Conservation (phyloP, 2,113 vertebrate genomes). For the Esox niger region DNA sequence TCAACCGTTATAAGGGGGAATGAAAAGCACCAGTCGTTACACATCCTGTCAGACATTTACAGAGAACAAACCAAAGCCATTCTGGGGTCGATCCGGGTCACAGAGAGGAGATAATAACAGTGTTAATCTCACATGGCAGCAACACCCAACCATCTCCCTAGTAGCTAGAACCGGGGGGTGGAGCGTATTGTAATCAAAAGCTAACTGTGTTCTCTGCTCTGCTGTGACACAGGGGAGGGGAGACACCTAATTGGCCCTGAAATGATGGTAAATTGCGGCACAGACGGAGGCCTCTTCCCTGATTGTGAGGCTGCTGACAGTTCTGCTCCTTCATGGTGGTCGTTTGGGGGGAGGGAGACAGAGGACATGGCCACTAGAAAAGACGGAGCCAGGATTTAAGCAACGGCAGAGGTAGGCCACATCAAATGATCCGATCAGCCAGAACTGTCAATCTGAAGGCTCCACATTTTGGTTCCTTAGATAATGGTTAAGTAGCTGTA, state of each 20-base stretch:
- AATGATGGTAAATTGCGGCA: conserved; percentile 33
- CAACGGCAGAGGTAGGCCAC: too few species aligned
- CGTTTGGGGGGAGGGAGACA: conserved; percentile 10
- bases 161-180: not conserved
- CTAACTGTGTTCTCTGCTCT: not conserved
- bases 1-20: too few species aligned
- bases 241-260: conserved; percentile 31
- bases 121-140: not conserved
- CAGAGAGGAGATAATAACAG: too few species aligned
- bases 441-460: too few species aligned
- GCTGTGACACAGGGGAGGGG: conserved; percentile 1
- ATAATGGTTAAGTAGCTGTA: too few species aligned
- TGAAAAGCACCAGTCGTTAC: too few species aligned
- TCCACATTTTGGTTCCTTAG: too few species aligned
- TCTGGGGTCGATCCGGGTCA: too few species aligned
- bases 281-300: conserved; percentile 20
- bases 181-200: conserved; percentile 17
- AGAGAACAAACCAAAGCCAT: too few species aligned
- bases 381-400: not conserved
- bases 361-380: too few species aligned
- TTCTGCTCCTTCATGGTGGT: conserved; percentile 7
- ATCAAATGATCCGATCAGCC: too few species aligned
- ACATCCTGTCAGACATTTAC: too few species aligned
- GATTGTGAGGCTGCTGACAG: conserved; percentile 9
- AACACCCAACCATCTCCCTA: not conserved